Evolutionary conservation across 2,113 vertebrate genomes (phyloP).

Genomic region (Chloebia gouldiae): DNA sequence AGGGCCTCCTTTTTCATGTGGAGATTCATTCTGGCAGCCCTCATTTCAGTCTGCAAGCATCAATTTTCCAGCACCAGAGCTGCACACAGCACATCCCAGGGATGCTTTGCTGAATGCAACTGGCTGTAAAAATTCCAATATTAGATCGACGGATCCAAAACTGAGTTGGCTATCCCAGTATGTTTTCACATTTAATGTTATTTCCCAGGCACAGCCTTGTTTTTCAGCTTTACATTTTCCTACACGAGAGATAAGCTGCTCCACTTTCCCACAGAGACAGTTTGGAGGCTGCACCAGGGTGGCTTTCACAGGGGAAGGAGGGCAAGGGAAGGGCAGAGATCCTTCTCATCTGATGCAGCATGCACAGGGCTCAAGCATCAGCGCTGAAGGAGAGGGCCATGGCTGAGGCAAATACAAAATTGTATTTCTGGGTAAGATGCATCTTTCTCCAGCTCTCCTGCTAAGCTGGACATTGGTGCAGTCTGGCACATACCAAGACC

Average conservation of each 20-base stretch:
- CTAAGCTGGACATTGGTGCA: not conserved
- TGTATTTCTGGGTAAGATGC: not conserved
- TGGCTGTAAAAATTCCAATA: not conserved
- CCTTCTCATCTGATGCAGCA: fast-evolving
- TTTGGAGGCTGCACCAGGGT: not conserved
- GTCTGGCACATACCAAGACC: not conserved
- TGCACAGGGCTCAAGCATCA: fast-evolving
- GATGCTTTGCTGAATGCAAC: not conserved
- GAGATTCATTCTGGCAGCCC: not conserved
- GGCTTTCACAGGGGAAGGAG: not conserved
- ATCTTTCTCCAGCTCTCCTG: not conserved
- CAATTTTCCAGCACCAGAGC: not conserved
- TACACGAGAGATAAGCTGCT: not conserved
- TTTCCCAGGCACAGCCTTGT: not conserved
- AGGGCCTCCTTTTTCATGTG: fast-evolving
- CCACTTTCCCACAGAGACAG: not conserved
- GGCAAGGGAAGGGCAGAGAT: not conserved
- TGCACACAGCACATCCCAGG: not conserved
- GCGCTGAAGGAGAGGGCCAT: not conserved
- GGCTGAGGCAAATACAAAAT: not conserved
- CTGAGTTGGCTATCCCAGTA: not conserved
- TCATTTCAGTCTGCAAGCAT: not conserved
- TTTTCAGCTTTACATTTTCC: not conserved
- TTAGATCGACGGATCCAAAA: not conserved
- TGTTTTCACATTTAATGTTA: not conserved